A percentile compares a stretch with the other conserved stretches of the same genome.
Evolutionary conservation across 2,888 invertebrate genomes (phyloP).

Genomic region (Chymomyza procnemis): DNA sequence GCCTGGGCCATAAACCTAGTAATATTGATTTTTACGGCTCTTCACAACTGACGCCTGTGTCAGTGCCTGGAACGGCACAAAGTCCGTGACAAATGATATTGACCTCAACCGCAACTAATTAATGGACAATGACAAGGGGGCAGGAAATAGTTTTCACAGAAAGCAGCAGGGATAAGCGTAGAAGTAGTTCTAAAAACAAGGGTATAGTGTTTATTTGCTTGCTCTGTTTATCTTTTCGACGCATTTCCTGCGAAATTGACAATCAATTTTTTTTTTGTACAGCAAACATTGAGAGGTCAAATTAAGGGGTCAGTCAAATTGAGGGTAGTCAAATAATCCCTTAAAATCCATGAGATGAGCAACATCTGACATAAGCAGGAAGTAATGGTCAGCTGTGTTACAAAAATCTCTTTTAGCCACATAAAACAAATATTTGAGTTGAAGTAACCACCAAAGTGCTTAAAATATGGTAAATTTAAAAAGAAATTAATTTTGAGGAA

Average conservation of each 20-base stretch:
- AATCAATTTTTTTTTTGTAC: not conserved
- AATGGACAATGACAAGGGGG: conserved; percentile 11
- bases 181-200: conserved; percentile 9
- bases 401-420: not conserved
- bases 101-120: conserved; percentile 54
- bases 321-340: not conserved
- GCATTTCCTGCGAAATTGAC: not conserved
- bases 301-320: not conserved
- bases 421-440: not conserved
- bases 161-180: conserved; percentile 33
- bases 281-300: not conserved
- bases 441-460: not conserved
- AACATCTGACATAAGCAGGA: not conserved
- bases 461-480: not conserved
- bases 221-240: not conserved
- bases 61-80: not conserved
- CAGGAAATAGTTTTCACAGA: conserved; percentile 35
- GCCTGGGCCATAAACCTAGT: not conserved
- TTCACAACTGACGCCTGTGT: conserved; percentile 1
- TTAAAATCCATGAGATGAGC: not conserved
- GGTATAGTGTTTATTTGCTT: not conserved
- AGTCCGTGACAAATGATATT: conserved; percentile 31
- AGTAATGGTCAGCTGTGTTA: not conserved
- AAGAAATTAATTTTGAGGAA: too few species aligned
- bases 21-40: conserved; percentile 42